Evolutionary conservation across 2,797 vertebrate genomes (phyloP), one percentile per base, ranked within the genome.

Genomic region (Masticophis lateralis): DNA sequence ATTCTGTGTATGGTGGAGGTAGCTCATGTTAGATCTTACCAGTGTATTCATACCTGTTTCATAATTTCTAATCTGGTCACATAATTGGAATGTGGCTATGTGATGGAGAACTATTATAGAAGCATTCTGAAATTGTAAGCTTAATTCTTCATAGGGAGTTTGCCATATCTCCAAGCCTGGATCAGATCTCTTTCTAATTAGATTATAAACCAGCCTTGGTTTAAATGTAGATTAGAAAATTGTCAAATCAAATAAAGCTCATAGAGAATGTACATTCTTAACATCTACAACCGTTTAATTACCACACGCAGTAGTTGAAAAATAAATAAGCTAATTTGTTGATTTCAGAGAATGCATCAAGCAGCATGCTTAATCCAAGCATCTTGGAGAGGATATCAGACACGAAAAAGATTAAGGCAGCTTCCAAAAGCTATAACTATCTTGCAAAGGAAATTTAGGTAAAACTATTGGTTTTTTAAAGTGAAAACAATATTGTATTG

Each of bases 361-460:
- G 99, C 99, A 53, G 99, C 98, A 16, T 98, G 98, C 93, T 93
- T 98, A 96, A 99, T 99, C 97, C 99, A 99, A 97, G 98, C 99
- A 83, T 96, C 92, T 0, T 99, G 99, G 99, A 98, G 98, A 92
- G 98, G 99, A 91, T 98, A 98, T 96, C 98, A 96, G 96, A 99
- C 98, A 56, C 98, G 99, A 92, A 98, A 97, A 92, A 98, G 98
- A 96, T 95, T 99, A 93, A 99, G 98, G 97, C 99, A 97, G 93
- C 98, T 99, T n/a, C 98, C 97, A 32, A 97, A 97, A 96, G 98
- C 98, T 2, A 98, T 99, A 88, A 97, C 97, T 53, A 55, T 93
- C 55, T 97, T 99, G 96, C 99, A 99, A 97, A 98, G 98, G 91
- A 98, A 96, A 97, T 99, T 99, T 98, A 99, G 99, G 98, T 98